A percentile compares a stretch with the other conserved stretches of the same genome.
These are phyloP conservation scores for Heteromurus nitidus DNA, from an alignment of 2,888 invertebrate genomes.

Conservation along the genomic window DNA sequence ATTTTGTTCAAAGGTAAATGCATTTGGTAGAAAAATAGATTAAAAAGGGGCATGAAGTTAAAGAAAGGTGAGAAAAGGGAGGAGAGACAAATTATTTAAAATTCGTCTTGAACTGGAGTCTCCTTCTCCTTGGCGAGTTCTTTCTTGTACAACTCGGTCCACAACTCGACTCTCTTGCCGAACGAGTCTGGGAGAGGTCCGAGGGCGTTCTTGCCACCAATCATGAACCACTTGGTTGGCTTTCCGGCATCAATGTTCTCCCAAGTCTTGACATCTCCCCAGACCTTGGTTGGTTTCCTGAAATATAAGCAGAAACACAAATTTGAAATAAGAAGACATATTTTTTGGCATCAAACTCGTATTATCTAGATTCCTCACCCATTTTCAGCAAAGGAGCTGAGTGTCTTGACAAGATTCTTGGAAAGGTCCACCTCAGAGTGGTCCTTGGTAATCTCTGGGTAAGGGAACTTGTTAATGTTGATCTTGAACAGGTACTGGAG, in stretches of 20 bases:
- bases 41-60: conserved; percentile 12
- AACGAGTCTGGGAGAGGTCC: conserved; percentile 44
- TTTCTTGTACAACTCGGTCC: conserved; percentile 46
- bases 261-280: conserved; percentile 68
- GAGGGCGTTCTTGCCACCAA: conserved; percentile 9
- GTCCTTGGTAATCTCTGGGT: conserved; percentile 60
- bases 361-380: conserved; percentile 45
- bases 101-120: conserved; percentile 27
- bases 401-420: conserved; percentile 47
- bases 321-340: background rate
- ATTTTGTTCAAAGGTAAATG: background rate
- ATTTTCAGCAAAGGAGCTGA: conserved; percentile 64
- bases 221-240: conserved; percentile 39
- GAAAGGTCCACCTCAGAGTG: conserved; percentile 51
- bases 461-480: conserved; percentile 15
- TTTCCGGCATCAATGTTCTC: conserved; percentile 49
- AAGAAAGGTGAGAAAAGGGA: no score
- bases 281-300: conserved; percentile 70
- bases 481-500: conserved; percentile 56
- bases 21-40: conserved; percentile 10
- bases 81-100: background rate
- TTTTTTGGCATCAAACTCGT: background rate
- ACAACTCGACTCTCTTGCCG: conserved; percentile 54
- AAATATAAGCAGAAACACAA: background rate
- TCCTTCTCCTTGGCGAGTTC: conserved; percentile 62